Base-by-base conservation (phyloP, 1,140 invertebrate genomes). In the Meloidogyne chitwoodi region DNA sequence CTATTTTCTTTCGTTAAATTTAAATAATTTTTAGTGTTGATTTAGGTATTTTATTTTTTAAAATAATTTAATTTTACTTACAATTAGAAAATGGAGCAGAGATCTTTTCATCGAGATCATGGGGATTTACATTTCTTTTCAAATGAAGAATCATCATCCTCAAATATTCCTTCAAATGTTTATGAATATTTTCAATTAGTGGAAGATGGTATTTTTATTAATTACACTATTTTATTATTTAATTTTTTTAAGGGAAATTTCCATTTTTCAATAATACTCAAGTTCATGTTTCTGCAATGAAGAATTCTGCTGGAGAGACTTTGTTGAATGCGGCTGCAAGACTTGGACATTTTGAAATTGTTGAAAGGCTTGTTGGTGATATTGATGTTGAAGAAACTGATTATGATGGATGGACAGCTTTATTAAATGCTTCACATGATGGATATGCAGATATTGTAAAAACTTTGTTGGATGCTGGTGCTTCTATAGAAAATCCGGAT, bases 351-450 rank as follows among this genome's bases (percentile, higher is more conserved):
- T 48, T 69, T 22, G 76, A 75, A 24, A 74, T 84, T 26, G 82
- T 80, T 27, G 63, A 79, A n/a, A 31, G 74, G 16, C 64, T 83
- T 38, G 29, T 82, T 27, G 70, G 62, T 14, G 84, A 86, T 16
- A 77, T 78, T 61, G 84, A 85, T 63, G 61, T 87, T 48, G 84
- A 85, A 65, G 84, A 85, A 48, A 84, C 82, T 41, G 84, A 85
- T 65, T 79, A 85, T 90, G 95, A 98, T 87, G 93, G 93, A 80
- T 98, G 95, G 95, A 93, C 93, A 34, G 91, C 94, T 4, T 88
- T 98, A 56, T 89, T 95, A 63, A 93, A 93, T 88, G 94, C 95
- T 14, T 91, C 94, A 0, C 94, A 94, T 83, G 93, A 93, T 85
- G 95, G 95, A 0, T 91, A 94, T 88, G 89, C 91, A 24, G 92